Evolutionary conservation across 2,113 vertebrate genomes (phyloP).

Genomic region (Rhea pennata): DNA sequence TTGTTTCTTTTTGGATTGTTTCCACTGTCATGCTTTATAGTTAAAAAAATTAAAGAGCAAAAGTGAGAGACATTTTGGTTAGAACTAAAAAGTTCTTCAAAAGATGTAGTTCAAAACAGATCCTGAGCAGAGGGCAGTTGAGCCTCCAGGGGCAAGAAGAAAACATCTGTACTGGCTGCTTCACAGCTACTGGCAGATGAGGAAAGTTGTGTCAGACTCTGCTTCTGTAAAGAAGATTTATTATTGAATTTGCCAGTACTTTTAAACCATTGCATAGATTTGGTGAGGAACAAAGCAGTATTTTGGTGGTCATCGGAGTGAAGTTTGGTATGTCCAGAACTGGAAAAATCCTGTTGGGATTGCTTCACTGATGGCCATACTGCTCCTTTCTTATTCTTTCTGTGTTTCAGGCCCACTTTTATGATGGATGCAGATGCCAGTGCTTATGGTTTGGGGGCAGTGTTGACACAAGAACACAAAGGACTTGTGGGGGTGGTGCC

Average conservation of each 20-base stretch:
- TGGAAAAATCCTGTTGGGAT: not conserved
- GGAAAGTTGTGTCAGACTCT: not conserved
- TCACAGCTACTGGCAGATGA: not conserved
- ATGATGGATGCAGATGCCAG: slow-evolving; percentile 65
- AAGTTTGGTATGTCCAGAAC: not conserved
- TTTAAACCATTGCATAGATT: not conserved
- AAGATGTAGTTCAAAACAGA: fast-evolving
- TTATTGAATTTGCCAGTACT: not conserved
- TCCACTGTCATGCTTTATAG: not conserved
- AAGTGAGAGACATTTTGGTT: not conserved
- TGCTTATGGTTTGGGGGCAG: slow-evolving; percentile 72
- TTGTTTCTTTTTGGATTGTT: not conserved
- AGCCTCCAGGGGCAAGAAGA: not conserved
- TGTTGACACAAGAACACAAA: slow-evolving; percentile 73
- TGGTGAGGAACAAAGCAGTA: not conserved
- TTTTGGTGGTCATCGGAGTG: not conserved
- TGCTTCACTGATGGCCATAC: not conserved
- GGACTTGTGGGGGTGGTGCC: slow-evolving; percentile 66
- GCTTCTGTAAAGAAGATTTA: not conserved
- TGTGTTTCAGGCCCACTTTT: slow-evolving; percentile 54
- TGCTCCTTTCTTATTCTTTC: not conserved
- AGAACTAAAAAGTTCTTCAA: not conserved
- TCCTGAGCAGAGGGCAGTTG: not conserved
- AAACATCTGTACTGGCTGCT: not conserved
- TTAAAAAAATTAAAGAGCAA: not conserved